Percentiles rank a stretch among this genome's conserved stretches.
Evolutionary conservation across 2,797 vertebrate genomes (phyloP).

Genomic region (Enteromius thamalakanensis): DNA sequence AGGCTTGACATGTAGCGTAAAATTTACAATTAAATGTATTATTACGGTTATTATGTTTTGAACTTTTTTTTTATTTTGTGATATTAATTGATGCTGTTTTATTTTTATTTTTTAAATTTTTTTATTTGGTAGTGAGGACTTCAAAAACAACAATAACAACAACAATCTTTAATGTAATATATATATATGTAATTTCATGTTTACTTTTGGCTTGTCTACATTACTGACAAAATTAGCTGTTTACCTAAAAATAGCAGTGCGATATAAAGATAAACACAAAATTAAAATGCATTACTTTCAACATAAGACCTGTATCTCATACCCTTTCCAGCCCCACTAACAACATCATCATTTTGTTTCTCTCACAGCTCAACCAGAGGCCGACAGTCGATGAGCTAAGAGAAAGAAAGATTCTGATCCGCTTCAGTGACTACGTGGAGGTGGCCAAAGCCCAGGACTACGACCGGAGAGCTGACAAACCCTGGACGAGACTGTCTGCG

Average conservation of each 20-base stretch:
- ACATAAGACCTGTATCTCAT: not conserved
- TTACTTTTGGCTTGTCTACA: not conserved
- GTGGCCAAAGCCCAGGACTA: constrained; percentile 99
- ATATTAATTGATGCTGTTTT: too few species aligned
- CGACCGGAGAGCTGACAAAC: constrained; percentile 96
- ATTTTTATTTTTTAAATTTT: too few species aligned
- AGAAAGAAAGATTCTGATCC: constrained; percentile 97
- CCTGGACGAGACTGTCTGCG: constrained; percentile 96
- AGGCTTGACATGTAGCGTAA: too few species aligned
- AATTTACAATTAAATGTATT: not conserved
- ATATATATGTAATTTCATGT: not conserved
- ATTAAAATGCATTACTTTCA: not conserved
- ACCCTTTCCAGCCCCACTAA: not conserved
- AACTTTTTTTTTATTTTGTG: not conserved
- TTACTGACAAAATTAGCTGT: not conserved
- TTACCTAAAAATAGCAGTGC: not conserved
- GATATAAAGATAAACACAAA: not conserved
- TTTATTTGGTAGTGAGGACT: too few species aligned
- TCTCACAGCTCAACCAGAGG: constrained; percentile 92
- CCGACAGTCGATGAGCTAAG: constrained; percentile 97
- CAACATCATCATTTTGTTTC: not conserved
- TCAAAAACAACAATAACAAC: too few species aligned
- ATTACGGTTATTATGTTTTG: not conserved
- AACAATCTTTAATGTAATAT: too few species aligned
- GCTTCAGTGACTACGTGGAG: constrained; percentile 98